Base-by-base conservation (phyloP, 2,113 vertebrate species). In the Cyanocitta stelleri region DNA sequence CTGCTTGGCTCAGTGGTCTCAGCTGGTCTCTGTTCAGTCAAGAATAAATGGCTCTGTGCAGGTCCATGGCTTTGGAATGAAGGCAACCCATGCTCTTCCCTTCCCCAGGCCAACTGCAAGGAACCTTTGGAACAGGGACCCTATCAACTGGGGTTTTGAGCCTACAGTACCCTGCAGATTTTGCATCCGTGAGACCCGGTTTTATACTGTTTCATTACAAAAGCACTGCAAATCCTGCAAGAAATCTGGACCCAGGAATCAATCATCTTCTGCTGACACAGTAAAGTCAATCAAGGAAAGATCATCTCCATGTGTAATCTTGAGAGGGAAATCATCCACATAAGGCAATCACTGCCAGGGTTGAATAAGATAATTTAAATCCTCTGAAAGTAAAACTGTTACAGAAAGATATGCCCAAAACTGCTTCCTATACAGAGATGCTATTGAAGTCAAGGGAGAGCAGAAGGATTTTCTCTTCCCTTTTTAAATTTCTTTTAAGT, bases 1-100 rank as follows among this genome's bases (percentile, higher is more conserved):
- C 18, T 68, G 52, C 39, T n/a, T 56, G 44, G 30, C 59, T 72
- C 62, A 52, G 39, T 10, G 24, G n/a, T 21, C 59, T 61, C 75
- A 66, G 32, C 41, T 84, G 43, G n/a, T 35, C 41, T 54, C 87
- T 41, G 16, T 6, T 62, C 32, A 63, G 37, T n/a, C 5, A 3
- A 55, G 64, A 91, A 73, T 10, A 73, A 88, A 54, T 4, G 3
- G 29, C n/a, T 56, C 63, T 62, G 22, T 10, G 41, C 27, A 49
- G 0, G 0, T 29, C 16, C 24, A 32, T 1, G 6, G 55, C 26
- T 67, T 74, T 3, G 52, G 24, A 74, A 66, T 5, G 4, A 52
- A 55, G 55, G 37, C 7, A 86, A 84, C 2, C 11, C 10, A 32
- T 17, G 6, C 8, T 76, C n/a, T 71, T 63, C 15, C 46, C 23